Evolutionary conservation across 2,113 vertebrate species (phyloP).

Genomic region (Leptocoma aspasia): DNA sequence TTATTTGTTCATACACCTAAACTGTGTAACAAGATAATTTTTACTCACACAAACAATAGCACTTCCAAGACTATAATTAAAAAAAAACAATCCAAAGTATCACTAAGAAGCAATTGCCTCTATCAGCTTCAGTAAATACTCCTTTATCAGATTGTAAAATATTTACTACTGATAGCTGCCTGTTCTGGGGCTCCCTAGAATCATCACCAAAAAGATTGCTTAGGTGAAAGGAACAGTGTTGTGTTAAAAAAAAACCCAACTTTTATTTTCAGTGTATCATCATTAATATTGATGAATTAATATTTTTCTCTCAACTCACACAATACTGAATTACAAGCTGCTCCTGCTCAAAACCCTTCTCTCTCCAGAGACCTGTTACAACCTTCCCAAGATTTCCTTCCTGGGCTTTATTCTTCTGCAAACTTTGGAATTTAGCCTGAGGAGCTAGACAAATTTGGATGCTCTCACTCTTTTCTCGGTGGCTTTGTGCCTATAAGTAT

Average conservation of each 20-base stretch:
- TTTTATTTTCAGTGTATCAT: not conserved
- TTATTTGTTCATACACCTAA: not conserved
- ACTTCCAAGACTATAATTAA: not conserved
- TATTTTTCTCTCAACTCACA: not conserved
- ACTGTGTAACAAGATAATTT: not conserved
- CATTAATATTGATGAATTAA: not conserved
- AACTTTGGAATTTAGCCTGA: not conserved
- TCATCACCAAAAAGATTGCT: not conserved
- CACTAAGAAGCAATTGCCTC: not conserved
- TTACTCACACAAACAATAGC: not conserved
- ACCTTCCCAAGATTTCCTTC: not conserved
- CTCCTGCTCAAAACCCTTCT: not conserved
- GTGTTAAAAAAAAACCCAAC: rapidly evolving
- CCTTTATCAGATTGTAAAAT: not conserved
- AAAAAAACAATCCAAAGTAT: not conserved
- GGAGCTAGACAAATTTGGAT: not conserved
- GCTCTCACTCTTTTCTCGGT: not conserved
- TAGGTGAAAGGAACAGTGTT: not conserved
- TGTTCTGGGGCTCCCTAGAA: not conserved
- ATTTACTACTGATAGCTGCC: not conserved
- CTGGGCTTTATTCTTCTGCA: not conserved
- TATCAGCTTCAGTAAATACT: not conserved
- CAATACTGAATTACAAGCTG: not conserved
- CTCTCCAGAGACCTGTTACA: not conserved
- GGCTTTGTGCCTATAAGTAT: not conserved